phyloP scores from a whole-genome alignment of 2,888 invertebrate genomes.

The Mesorhabditis spiculigera region DNA sequence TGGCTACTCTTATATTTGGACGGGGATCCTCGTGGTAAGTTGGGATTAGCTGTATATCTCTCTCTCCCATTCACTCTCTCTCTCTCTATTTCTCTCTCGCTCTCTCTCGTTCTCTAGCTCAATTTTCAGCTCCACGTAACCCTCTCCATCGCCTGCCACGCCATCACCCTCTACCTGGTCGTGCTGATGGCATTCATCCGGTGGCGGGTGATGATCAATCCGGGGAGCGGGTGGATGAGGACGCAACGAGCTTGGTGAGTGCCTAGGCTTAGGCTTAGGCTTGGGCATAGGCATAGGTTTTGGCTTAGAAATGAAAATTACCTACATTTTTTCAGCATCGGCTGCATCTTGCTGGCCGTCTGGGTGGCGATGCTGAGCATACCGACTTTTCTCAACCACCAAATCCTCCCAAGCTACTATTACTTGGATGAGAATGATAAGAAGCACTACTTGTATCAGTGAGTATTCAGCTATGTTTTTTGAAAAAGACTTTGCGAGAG shows the following conservation, averaged over 20 bases:
- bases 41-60: background rate
- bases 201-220: conserved; percentile 29
- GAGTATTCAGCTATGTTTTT: no score
- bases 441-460: no score
- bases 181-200: conserved; percentile 53
- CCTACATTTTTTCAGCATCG: conserved; percentile 29
- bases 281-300: no score
- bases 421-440: background rate
- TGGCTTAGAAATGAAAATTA: no score
- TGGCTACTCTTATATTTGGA: conserved; percentile 44
- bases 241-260: conserved; percentile 2
- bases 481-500: background rate
- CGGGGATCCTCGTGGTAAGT: conserved; percentile 33
- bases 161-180: conserved; percentile 46
- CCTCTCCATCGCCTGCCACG: conserved; percentile 44
- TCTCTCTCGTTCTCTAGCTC: no score
- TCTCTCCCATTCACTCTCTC: no score
- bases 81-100: no score
- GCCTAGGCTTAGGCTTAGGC: no score
- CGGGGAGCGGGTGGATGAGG: conserved; percentile 2
- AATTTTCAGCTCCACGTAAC: conserved; percentile 34
- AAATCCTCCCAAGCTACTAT: conserved; percentile 13
- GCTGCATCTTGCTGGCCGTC: conserved; percentile 25
- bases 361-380: conserved; percentile 36
- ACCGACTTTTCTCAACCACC: conserved; percentile 42